These are phyloP conservation scores for Nematolebias whitei DNA, from an alignment of 2,113 vertebrate genomes.

Conservation along the genomic window DNA sequence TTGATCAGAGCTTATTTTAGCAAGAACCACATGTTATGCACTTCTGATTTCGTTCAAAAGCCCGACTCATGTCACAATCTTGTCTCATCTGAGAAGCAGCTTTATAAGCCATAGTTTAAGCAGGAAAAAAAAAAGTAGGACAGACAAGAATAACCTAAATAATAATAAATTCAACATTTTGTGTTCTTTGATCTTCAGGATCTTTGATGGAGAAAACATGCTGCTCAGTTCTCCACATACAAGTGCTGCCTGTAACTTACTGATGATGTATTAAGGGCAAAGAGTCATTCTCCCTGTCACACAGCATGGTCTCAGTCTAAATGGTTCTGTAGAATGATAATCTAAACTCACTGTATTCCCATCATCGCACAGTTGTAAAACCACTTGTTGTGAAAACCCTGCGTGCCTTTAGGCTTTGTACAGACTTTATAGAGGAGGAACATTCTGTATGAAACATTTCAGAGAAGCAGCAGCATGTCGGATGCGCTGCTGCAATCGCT, in stretches of 20 bases:
- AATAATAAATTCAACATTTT: too few relatives aligned
- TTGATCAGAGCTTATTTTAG: conserved; percentile 33
- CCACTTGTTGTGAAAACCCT: not conserved
- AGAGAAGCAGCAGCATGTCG: not conserved
- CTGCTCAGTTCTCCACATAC: not conserved
- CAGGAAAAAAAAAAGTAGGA: conserved; percentile 14
- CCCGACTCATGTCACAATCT: conserved; percentile 8
- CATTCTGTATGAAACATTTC: not conserved
- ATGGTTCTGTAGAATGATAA: too few relatives aligned
- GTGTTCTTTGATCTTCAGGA: not conserved
- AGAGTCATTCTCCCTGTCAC: too few relatives aligned
- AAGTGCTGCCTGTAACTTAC: too few relatives aligned
- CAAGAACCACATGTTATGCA: conserved; percentile 19
- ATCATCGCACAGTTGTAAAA: not conserved
- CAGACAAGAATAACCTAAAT: not conserved
- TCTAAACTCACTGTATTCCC: not conserved
- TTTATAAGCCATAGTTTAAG: conserved; percentile 27
- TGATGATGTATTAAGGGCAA: too few relatives aligned
- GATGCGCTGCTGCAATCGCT: not conserved
- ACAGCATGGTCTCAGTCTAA: too few relatives aligned
- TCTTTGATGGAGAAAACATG: not conserved
- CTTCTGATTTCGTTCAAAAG: conserved; percentile 23
- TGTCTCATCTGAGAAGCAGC: conserved; percentile 23
- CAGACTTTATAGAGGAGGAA: not conserved
- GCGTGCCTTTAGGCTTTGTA: not conserved